A percentile compares a stretch with the other conserved stretches of the same genome.
Conservation (phyloP, 2,113 vertebrate species). For the Acrocephalus kingi region DNA sequence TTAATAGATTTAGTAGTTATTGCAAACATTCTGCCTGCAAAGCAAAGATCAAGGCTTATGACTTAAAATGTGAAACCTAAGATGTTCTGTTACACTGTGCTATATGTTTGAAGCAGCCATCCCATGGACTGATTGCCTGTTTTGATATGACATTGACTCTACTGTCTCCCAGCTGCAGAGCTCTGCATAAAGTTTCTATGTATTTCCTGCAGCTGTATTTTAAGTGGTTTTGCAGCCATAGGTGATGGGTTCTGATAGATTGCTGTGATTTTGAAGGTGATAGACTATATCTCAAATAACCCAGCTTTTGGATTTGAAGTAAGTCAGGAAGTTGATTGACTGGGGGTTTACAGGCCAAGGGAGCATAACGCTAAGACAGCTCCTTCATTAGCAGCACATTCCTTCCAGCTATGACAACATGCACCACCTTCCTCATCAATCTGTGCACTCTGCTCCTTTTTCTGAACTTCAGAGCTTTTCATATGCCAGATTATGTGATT, state of each 20-base stretch:
- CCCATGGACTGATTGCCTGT: not conserved
- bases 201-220: not conserved
- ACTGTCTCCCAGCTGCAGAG: not conserved
- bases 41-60: not conserved
- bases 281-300: not conserved
- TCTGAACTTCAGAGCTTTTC: not conserved
- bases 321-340: not conserved
- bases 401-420: not conserved
- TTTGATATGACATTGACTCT: slow-evolving; percentile 4
- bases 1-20: not conserved
- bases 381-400: not conserved
- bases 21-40: not conserved
- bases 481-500: not conserved
- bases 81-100: not conserved
- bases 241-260: not conserved
- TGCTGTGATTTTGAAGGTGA: not conserved
- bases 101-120: not conserved
- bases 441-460: not conserved
- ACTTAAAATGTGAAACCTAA: not conserved
- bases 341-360: not conserved
- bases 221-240: not conserved
- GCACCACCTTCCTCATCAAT: not conserved
- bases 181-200: not conserved
- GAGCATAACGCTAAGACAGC: not conserved
- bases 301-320: not conserved